Percentiles rank a stretch among this genome's conserved stretches.
These are phyloP conservation scores for Amiota communis DNA, from an alignment of 2,888 invertebrate genomes.

Conservation along the genomic window DNA sequence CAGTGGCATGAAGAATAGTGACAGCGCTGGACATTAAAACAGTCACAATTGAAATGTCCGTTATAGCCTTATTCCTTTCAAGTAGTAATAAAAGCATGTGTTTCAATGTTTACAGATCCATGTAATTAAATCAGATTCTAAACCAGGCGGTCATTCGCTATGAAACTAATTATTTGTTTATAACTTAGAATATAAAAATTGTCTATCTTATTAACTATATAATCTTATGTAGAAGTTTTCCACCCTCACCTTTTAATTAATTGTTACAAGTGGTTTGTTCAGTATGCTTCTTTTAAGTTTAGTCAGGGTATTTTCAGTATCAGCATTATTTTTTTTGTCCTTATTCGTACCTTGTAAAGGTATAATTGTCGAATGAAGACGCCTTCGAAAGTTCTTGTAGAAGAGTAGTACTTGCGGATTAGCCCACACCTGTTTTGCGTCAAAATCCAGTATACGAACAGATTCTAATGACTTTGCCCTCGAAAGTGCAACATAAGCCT, in stretches of 20 bases:
- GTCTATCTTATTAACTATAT: no score
- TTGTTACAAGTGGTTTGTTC: constrained; percentile 72
- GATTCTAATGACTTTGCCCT: constrained; percentile 90
- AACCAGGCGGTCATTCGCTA: no score
- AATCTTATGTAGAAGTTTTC: no score
- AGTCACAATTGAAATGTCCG: not conserved
- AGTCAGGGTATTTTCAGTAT: constrained; percentile 53
- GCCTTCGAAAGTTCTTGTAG: constrained; percentile 81
- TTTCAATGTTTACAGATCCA: not conserved
- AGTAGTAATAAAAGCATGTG: not conserved
- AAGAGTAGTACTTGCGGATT: constrained; percentile 88
- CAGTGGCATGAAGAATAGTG: constrained; percentile 75
- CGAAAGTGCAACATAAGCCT: constrained; percentile 96
- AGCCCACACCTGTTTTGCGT: constrained; percentile 89
- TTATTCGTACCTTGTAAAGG: constrained; percentile 75
- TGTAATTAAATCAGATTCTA: not conserved
- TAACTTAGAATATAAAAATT: no score
- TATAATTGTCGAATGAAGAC: constrained; percentile 79
- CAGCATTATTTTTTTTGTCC: constrained; percentile 53
- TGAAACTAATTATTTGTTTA: no score
- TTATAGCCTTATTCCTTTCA: not conserved
- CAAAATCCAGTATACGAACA: constrained; percentile 90
- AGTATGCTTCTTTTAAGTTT: constrained; percentile 72
- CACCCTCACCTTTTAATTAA: constrained; percentile 54
- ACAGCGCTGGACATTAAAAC: constrained; percentile 51